Base-by-base conservation (phyloP, 2,888 invertebrate species). In the Pollenia angustigena region DNA sequence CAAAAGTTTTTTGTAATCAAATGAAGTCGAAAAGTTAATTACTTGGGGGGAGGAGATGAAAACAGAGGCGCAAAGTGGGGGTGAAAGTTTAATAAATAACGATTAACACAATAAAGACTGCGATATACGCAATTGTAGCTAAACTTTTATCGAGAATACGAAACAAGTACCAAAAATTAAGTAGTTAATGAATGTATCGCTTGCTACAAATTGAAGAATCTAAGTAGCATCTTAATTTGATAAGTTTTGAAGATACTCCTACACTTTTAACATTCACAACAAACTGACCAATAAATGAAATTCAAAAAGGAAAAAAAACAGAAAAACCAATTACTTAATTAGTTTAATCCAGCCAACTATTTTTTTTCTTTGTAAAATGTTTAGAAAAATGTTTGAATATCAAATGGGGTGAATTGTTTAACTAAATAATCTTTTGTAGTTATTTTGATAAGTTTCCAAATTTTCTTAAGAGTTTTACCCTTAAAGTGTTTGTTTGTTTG, bases 281-380 rank as follows among this genome's bases (percentile, higher is more conserved):
- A 72, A 52, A 54, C 40, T 71, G 85, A 84, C 74, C 84, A 76
- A 23, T 23, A 56, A 44, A 58, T 4, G 23, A 10, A 46, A 32
- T 32, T 4, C 32, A 32, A 6, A 32, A 42, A 68, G n/a, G n/a
- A n/a, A n/a, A n/a, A n/a, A n/a, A n/a, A n/a, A n/a, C n/a, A 40
- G 42, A 68, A 82, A 87, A 85, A 78, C 74, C 88, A 88, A 87
- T 88, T 88, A 88, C 81, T 87, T 88, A 88, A 88, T 88, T 88
- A 88, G 76, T 60, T 23, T 6, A 40, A 23, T 46, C 32, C 16
- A 68, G 4, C 2, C 32, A 7, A 32, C 54, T 52, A 16, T 10
- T 18, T 69, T 40, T 40, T 40, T n/a, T 69, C n/a, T 69, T 52
- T 4, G 52, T 14, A 44, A n/a, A 18, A 16, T 10, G 16, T 16